Conservation (phyloP, 2,797 vertebrate species). For the Schizothorax lantsangensis region DNA sequence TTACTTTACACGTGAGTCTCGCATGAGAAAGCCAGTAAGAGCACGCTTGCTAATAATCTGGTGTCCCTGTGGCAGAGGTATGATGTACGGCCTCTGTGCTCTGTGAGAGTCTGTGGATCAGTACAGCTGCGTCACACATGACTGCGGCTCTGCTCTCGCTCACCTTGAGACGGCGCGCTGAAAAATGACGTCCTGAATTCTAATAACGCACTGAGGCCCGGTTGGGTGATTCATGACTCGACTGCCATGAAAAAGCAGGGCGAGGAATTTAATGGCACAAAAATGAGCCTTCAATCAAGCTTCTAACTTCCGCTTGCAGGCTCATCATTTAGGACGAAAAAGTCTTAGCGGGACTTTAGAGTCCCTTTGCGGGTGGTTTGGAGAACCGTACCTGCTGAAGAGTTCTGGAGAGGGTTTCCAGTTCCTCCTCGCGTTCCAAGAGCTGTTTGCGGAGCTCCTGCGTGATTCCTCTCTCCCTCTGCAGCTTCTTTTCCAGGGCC, state of each 20-base stretch:
- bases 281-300: conserved; percentile 47
- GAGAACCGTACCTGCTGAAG: conserved; percentile 80
- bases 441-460: conserved; percentile 79
- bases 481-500: conserved; percentile 81
- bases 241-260: conserved; percentile 33
- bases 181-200: conserved; percentile 44
- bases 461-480: conserved; percentile 75
- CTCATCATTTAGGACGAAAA: neutral
- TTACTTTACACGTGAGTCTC: neutral
- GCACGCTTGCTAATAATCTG: conserved; percentile 40
- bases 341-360: neutral
- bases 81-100: conserved; percentile 24
- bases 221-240: conserved; percentile 51
- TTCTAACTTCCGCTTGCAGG: neutral
- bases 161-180: conserved; percentile 43
- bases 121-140: neutral
- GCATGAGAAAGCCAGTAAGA: neutral
- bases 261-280: conserved; percentile 1
- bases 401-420: conserved; percentile 73
- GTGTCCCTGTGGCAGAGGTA: conserved; percentile 26
- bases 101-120: neutral
- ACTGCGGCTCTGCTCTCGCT: conserved; percentile 26
- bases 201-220: conserved; percentile 28
- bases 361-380: neutral
- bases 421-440: conserved; percentile 78